phyloP scores from a whole-genome alignment of 2,888 invertebrate genomes.

The Xestoiulus laeticollis region DNA sequence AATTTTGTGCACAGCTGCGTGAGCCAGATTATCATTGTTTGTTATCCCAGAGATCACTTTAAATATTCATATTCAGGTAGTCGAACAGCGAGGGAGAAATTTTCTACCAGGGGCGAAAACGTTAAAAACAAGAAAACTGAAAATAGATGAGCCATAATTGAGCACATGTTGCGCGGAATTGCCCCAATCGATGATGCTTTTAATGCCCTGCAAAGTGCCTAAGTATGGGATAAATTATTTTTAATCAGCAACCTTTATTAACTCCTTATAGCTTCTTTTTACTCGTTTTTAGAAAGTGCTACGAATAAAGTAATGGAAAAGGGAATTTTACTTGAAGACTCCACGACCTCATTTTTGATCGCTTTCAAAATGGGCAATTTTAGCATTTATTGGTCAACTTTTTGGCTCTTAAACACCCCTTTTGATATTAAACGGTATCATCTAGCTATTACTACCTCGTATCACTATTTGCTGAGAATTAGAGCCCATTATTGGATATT shows the following conservation, averaged over 20 bases:
- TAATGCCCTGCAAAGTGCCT: slow-evolving; percentile 22
- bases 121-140: slow-evolving; percentile 28
- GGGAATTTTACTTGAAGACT: not conserved
- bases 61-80: slow-evolving; percentile 32
- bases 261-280: not conserved
- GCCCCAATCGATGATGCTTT: not conserved
- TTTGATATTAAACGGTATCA: no score
- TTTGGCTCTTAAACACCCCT: not conserved
- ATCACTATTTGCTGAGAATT: no score
- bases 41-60: slow-evolving; percentile 14
- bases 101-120: not conserved
- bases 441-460: no score
- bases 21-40: slow-evolving; percentile 22
- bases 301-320: not conserved
- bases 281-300: not conserved
- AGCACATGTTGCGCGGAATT: slow-evolving; percentile 31
- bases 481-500: no score
- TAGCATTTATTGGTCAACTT: not conserved
- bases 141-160: slow-evolving; percentile 33
- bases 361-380: not conserved
- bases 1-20: slow-evolving; percentile 24
- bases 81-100: not conserved
- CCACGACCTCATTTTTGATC: not conserved
- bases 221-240: slow-evolving; percentile 21
- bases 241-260: slow-evolving; percentile 18